phyloP scores from a whole-genome alignment of 1,140 invertebrate species.

The Achatina immaculata region DNA sequence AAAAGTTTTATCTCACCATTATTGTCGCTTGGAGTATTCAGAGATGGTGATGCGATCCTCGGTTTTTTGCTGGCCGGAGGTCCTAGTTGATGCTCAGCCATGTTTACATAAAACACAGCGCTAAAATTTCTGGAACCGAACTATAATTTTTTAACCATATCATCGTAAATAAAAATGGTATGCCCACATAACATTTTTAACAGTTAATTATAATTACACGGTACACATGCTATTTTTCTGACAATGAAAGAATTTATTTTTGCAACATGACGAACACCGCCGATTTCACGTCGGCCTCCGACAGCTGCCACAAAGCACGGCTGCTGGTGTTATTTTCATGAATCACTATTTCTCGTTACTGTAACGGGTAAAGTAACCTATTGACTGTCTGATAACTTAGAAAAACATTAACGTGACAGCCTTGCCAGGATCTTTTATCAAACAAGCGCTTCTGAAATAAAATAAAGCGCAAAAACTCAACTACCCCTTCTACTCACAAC shows the following conservation, averaged over 20 bases:
- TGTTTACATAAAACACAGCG: slow-evolving; percentile 58
- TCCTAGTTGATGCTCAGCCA: slow-evolving; percentile 90
- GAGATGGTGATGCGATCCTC: slow-evolving; percentile 84
- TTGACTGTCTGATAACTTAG: slow-evolving; percentile 46
- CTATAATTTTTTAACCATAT: slow-evolving; percentile 39
- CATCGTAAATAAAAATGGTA: slow-evolving; percentile 41
- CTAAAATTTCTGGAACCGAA: slow-evolving; percentile 45
- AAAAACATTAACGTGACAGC: slow-evolving; percentile 38
- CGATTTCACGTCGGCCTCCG: slow-evolving; percentile 41
- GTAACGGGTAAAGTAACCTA: slow-evolving; percentile 49
- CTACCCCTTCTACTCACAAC: slow-evolving; percentile 73
- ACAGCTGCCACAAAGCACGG: slow-evolving; percentile 43
- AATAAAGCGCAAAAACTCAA: slow-evolving; percentile 48
- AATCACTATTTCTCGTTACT: slow-evolving; percentile 51
- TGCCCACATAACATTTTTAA: slow-evolving; percentile 16
- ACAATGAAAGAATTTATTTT: slow-evolving; percentile 39
- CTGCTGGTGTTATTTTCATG: slow-evolving; percentile 34
- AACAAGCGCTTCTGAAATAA: slow-evolving; percentile 36
- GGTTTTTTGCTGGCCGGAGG: slow-evolving; percentile 94
- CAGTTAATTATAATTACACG: slow-evolving; percentile 40
- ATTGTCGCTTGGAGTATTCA: slow-evolving; percentile 77
- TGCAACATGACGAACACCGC: slow-evolving; percentile 35
- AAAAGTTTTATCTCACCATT: slow-evolving; percentile 77
- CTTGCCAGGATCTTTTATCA: slow-evolving; percentile 39
- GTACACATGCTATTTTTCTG: slow-evolving; percentile 35